These are phyloP conservation scores for Musca domestica DNA, from an alignment of 1,140 invertebrate species.

Conservation along the genomic window DNA sequence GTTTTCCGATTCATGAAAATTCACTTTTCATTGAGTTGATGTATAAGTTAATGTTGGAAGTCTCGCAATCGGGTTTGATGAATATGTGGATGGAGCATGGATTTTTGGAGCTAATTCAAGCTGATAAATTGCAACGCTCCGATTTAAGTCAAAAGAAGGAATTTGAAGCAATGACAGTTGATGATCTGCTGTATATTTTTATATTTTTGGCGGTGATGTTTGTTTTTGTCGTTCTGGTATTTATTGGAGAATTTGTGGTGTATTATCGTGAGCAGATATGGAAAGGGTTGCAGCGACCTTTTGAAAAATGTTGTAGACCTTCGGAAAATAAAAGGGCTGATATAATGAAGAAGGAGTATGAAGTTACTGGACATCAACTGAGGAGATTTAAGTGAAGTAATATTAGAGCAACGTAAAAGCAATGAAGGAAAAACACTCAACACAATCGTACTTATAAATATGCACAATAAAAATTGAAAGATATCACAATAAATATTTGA, in stretches of 20 bases:
- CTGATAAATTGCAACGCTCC: constrained; percentile 33
- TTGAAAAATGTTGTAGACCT: too few relatives aligned
- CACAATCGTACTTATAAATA: too few relatives aligned
- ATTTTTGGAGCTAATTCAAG: constrained; percentile 37
- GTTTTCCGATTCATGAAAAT: constrained; percentile 43
- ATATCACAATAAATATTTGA: too few relatives aligned
- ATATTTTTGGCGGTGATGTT: constrained; percentile 39
- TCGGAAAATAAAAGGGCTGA: too few relatives aligned
- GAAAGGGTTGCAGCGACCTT: too few relatives aligned
- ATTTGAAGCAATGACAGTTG: constrained; percentile 40
- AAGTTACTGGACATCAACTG: too few relatives aligned
- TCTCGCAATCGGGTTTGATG: constrained; percentile 33
- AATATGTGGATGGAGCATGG: constrained; percentile 30
- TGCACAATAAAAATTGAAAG: too few relatives aligned
- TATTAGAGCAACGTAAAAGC: too few relatives aligned
- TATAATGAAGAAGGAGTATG: too few relatives aligned
- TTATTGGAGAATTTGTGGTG: constrained; percentile 28
- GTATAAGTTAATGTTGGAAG: constrained; percentile 33
- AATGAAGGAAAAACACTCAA: too few relatives aligned
- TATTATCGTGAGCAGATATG: not conserved
- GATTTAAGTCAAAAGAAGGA: constrained; percentile 36
- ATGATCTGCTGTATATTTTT: constrained; percentile 44
- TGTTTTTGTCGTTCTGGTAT: constrained; percentile 26
- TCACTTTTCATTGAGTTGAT: constrained; percentile 39
- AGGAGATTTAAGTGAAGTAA: too few relatives aligned